Evolutionary conservation across 2,888 invertebrate species (phyloP).

Genomic region (Drosophila kuntzei): DNA sequence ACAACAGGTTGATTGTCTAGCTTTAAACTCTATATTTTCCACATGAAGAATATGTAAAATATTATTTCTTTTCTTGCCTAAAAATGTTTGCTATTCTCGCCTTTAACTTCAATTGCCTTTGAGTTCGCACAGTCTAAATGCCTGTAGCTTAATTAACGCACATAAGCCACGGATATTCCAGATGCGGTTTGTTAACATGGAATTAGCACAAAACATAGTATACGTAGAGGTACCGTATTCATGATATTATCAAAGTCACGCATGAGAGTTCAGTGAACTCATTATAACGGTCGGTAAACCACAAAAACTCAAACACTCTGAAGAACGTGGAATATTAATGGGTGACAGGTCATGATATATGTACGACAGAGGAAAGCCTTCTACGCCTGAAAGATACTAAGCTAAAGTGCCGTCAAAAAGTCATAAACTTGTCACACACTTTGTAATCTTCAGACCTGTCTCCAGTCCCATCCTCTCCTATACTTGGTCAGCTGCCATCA

Average conservation of each 20-base stretch:
- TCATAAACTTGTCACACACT: constrained; percentile 77
- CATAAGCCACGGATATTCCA: constrained; percentile 3
- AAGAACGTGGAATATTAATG: constrained; percentile 47
- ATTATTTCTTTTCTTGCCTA: background rate
- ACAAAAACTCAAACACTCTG: constrained; percentile 32
- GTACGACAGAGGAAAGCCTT: constrained; percentile 25
- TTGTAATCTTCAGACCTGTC: constrained; percentile 60
- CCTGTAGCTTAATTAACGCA: constrained; percentile 16
- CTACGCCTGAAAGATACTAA: constrained; percentile 18
- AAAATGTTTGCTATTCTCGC: background rate
- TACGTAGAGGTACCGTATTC: constrained; percentile 20
- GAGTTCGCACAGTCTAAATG: background rate
- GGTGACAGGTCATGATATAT: constrained; percentile 56
- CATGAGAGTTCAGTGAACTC: constrained; percentile 69
- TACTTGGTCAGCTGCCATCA: constrained; percentile 63
- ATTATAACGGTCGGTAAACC: constrained; percentile 57
- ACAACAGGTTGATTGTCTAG: background rate
- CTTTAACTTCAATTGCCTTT: constrained; percentile 3
- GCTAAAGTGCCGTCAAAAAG: constrained; percentile 68
- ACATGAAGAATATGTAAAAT: too few species aligned
- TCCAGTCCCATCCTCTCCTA: background rate
- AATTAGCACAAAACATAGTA: constrained; percentile 6
- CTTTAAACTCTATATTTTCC: too few species aligned
- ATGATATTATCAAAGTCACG: constrained; percentile 52
- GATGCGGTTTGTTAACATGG: constrained; percentile 13